Evolutionary conservation across 2,888 invertebrate species (phyloP).

Genomic region (Sturmia bella): DNA sequence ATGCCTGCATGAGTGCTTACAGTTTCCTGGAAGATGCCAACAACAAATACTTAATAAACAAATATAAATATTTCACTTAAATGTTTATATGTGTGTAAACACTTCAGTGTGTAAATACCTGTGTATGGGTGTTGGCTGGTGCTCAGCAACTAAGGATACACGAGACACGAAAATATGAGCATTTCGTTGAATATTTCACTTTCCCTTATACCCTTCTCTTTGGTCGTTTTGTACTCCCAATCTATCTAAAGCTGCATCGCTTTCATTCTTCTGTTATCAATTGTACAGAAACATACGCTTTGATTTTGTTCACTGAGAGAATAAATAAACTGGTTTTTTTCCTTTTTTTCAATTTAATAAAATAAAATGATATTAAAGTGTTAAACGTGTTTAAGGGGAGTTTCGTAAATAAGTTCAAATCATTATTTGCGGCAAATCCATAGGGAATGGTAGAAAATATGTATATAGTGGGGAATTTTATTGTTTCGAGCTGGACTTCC

Average conservation of each 20-base stretch:
- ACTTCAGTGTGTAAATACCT: not conserved
- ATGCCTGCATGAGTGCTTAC: slow-evolving; percentile 67
- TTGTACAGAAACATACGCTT: slow-evolving; percentile 51
- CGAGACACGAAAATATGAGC: slow-evolving; percentile 14
- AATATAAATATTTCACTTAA: slow-evolving; percentile 28
- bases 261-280: slow-evolving; percentile 34
- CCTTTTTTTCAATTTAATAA: slow-evolving; percentile 44
- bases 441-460: not conserved
- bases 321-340: slow-evolving; percentile 60
- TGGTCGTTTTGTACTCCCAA: slow-evolving; percentile 1
- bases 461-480: too few relatives aligned
- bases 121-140: not conserved
- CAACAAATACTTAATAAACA: slow-evolving; percentile 53
- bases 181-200: slow-evolving; percentile 22
- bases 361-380: slow-evolving; percentile 1
- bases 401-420: not conserved
- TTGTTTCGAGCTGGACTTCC: too few relatives aligned
- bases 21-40: slow-evolving; percentile 65
- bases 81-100: too few relatives aligned
- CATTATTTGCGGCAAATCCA: not conserved
- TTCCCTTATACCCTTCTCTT: not conserved
- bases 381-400: not conserved
- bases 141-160: not conserved
- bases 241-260: slow-evolving; percentile 15
- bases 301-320: slow-evolving; percentile 62